These are phyloP conservation scores for Ameiurus melas DNA, from an alignment of 2,113 vertebrate species.

Conservation along the genomic window DNA sequence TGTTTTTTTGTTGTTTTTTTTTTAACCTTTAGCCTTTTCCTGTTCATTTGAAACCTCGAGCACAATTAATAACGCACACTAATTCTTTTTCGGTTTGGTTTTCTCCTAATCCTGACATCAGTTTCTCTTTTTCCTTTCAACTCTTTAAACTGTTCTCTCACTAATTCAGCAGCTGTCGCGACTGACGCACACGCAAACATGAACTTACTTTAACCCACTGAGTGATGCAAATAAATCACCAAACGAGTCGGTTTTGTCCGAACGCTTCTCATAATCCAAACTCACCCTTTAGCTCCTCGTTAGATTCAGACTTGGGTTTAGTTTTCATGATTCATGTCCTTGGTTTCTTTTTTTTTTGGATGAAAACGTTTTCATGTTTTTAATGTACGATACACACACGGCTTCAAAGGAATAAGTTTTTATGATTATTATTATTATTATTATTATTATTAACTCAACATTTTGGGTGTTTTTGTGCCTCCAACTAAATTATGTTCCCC, in stretches of 20 bases:
- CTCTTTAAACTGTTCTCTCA: slow-evolving; percentile 48
- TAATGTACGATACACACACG: not conserved
- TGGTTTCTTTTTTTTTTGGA: not conserved
- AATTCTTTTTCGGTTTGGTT: slow-evolving; percentile 43
- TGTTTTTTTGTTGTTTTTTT: not conserved
- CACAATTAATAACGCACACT: slow-evolving; percentile 60
- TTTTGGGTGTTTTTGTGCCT: not conserved
- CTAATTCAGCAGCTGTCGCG: slow-evolving; percentile 67
- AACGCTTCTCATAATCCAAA: not conserved
- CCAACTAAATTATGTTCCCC: not conserved
- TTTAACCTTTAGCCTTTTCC: not conserved
- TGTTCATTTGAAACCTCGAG: slow-evolving; percentile 53
- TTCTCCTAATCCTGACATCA: slow-evolving; percentile 39
- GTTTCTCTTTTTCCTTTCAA: slow-evolving; percentile 21
- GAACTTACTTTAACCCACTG: slow-evolving; percentile 68
- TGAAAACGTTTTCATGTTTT: not conserved
- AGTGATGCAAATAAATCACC: slow-evolving; percentile 48
- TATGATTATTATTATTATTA: too few relatives aligned
- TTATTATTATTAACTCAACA: not conserved
- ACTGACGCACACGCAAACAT: slow-evolving; percentile 66
- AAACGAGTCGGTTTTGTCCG: not conserved
- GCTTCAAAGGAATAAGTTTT: not conserved
- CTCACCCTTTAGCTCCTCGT: not conserved
- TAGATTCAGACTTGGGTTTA: not conserved
- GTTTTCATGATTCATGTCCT: not conserved